Percentiles rank a stretch among this genome's conserved stretches.
Evolutionary conservation across 2,113 vertebrate genomes (phyloP).

Genomic region (Hippocampus comes): DNA sequence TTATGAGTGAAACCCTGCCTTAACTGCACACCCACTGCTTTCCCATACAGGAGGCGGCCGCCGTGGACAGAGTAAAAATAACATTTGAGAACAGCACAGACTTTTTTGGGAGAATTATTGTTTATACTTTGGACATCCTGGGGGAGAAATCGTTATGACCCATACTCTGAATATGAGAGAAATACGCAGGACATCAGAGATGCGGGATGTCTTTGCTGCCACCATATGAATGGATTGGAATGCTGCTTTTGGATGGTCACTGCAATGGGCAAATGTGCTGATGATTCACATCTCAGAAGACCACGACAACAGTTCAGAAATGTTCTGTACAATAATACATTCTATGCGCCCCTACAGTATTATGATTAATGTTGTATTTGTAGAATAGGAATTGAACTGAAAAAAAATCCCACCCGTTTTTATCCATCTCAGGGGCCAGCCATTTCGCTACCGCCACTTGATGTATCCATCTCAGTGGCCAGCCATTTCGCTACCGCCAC

Average conservation of each 20-base stretch:
- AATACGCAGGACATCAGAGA: conserved; percentile 15
- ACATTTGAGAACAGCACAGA: conserved; percentile 85
- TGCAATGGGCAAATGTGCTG: background rate
- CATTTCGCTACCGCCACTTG: no score
- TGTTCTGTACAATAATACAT: no score
- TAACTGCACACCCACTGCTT: conserved; percentile 79
- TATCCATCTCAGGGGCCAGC: no score
- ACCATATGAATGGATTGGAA: conserved; percentile 23
- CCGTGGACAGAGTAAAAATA: conserved; percentile 82
- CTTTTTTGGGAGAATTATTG: conserved; percentile 90
- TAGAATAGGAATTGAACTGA: no score
- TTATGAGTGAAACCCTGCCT: conserved; percentile 54
- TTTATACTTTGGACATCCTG: conserved; percentile 86
- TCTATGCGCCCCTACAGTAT: no score
- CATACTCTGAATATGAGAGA: conserved; percentile 38
- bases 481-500: no score
- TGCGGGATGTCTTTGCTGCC: background rate
- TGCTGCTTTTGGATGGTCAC: conserved; percentile 38
- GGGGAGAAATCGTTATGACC: conserved; percentile 72
- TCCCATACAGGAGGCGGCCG: conserved; percentile 73
- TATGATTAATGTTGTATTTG: no score
- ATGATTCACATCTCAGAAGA: background rate
- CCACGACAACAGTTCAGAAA: background rate
- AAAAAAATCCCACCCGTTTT: no score
- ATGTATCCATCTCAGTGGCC: no score